Evolutionary conservation across 2,888 invertebrate species (phyloP).

Genomic region (Caradrina clavipalpis): DNA sequence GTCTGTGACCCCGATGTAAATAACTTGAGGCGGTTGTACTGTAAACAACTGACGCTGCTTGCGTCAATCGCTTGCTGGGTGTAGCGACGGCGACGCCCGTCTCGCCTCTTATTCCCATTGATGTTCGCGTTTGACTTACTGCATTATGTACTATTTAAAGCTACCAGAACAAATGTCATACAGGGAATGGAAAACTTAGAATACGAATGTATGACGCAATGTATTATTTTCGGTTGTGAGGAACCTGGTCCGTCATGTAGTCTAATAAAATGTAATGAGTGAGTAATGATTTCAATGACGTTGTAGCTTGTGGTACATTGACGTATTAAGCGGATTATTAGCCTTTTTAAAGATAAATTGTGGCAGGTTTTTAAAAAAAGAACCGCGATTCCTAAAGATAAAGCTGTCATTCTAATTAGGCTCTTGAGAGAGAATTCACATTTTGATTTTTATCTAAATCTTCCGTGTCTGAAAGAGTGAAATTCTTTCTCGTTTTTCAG

Average conservation of each 20-base stretch:
- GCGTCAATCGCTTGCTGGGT: constrained; percentile 85
- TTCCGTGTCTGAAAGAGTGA: constrained; percentile 24
- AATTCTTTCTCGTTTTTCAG: constrained; percentile 31
- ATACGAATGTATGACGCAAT: constrained; percentile 64
- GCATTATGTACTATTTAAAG: constrained; percentile 73
- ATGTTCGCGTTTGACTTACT: constrained; percentile 75
- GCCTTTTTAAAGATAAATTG: constrained; percentile 4
- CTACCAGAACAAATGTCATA: constrained; percentile 68
- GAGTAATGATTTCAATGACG: constrained; percentile 21
- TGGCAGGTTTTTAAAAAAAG: constrained; percentile 17
- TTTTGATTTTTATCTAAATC: constrained; percentile 41
- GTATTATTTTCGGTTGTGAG: constrained; percentile 57
- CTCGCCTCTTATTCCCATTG: constrained; percentile 71
- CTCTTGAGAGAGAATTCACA: constrained; percentile 17
- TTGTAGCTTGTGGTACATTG: constrained; percentile 2
- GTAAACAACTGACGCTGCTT: constrained; percentile 88
- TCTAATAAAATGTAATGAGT: constrained; percentile 17
- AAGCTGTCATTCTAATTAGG: constrained; percentile 34
- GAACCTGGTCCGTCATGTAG: constrained; percentile 54
- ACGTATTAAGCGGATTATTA: constrained; percentile 16
- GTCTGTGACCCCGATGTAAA: constrained; percentile 91
- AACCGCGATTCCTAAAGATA: constrained; percentile 18
- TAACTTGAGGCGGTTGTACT: constrained; percentile 88
- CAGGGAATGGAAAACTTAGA: constrained; percentile 68
- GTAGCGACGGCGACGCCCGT: constrained; percentile 54